phyloP scores from a whole-genome alignment of 2,888 invertebrate species.

The Cataglyphis rosenhaueri region DNA sequence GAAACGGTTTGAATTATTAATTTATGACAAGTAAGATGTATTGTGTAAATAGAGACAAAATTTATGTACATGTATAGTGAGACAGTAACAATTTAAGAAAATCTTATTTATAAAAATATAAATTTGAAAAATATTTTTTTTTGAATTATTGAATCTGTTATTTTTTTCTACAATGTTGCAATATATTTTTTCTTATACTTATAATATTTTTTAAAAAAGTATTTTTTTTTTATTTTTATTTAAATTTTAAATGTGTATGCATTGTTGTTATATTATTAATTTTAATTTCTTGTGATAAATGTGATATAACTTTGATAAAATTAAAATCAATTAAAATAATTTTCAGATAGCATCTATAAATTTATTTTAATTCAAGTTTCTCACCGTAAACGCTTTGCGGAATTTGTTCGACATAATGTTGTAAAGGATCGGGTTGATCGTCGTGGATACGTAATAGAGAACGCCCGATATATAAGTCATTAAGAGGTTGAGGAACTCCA shows the following conservation, averaged over 20 bases:
- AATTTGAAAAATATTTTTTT: not conserved
- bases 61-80: not conserved
- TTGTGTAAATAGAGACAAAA: not conserved
- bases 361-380: conserved; percentile 62
- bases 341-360: not conserved
- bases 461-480: conserved; percentile 95
- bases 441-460: conserved; percentile 96
- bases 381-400: conserved; percentile 96
- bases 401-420: conserved; percentile 98
- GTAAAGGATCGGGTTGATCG: conserved; percentile 96
- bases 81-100: not conserved
- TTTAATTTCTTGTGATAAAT: not conserved
- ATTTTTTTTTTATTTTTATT: not conserved
- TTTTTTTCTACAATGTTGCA: not conserved
- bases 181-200: not conserved
- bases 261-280: not conserved
- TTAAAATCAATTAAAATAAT: not conserved
- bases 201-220: conserved; percentile 7
- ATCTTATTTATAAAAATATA: not conserved
- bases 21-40: not conserved
- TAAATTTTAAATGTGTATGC: not conserved
- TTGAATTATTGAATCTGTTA: not conserved
- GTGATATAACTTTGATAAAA: not conserved
- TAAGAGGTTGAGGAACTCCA: conserved; percentile 88
- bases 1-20: conserved; percentile 64